A percentile compares a stretch with the other conserved stretches of the same genome.
These are phyloP conservation scores for Arvicanthis niloticus DNA, from an alignment of 2,113 vertebrate species.

Conservation along the genomic window DNA sequence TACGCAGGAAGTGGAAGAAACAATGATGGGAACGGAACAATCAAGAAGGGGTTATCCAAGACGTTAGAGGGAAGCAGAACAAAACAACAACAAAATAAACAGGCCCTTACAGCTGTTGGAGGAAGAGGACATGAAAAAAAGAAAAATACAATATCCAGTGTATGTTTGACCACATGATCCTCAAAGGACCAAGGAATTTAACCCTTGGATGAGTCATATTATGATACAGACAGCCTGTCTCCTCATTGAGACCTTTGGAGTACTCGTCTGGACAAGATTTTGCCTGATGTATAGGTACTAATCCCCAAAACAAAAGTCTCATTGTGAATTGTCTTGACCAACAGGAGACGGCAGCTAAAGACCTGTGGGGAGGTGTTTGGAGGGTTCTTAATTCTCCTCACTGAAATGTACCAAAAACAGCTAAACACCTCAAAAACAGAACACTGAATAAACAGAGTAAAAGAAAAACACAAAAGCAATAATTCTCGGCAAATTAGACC, in stretches of 20 bases:
- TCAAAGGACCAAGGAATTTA: conserved; percentile 48
- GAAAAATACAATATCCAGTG: neutral
- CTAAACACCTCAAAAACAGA: conserved; percentile 68
- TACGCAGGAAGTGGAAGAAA: neutral
- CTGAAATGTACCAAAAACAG: conserved; percentile 58
- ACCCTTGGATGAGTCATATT: conserved; percentile 48
- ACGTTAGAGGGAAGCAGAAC: neutral
- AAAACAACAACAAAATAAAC: neutral
- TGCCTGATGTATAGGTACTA: conserved; percentile 10
- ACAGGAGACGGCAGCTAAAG: conserved; percentile 72
- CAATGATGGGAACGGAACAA: neutral
- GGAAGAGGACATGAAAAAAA: neutral
- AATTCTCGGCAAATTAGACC: conserved; percentile 37
- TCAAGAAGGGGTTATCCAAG: neutral
- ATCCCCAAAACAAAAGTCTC: conserved; percentile 57
- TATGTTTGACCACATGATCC: neutral
- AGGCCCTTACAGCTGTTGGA: neutral
- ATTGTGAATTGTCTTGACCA: conserved; percentile 69
- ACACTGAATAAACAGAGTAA: conserved; percentile 55
- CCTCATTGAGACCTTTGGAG: neutral
- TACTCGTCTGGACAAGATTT: conserved; percentile 29
- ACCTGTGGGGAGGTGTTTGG: neutral
- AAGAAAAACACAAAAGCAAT: conserved; percentile 50
- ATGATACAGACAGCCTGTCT: conserved; percentile 11
- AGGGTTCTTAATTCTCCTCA: conserved; percentile 60